Evolutionary conservation across 2,888 invertebrate genomes (phyloP).

Genomic region (Galerucella nymphaeae): DNA sequence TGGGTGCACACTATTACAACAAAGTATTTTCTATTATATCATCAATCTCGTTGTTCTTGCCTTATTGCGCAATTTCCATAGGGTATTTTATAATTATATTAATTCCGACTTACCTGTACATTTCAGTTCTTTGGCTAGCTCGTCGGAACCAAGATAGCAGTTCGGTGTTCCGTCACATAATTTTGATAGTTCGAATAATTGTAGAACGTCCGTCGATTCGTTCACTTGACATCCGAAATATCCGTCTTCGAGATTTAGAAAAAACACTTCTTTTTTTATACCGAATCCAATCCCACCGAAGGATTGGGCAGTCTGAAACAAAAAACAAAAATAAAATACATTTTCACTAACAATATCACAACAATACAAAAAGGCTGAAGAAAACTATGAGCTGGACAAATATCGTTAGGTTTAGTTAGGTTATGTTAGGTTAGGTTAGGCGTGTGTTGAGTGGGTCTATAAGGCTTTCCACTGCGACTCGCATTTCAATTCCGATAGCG

Average conservation of each 20-base stretch:
- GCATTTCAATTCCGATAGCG: too few species aligned
- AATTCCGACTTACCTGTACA: conserved; percentile 83
- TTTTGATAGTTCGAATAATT: conserved; percentile 94
- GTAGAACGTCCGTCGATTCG: conserved; percentile 93
- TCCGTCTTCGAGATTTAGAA: conserved; percentile 96
- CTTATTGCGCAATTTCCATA: conserved; percentile 1
- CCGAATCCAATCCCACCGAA: conserved; percentile 83
- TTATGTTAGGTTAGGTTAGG: too few species aligned
- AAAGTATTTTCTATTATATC: conserved; percentile 8
- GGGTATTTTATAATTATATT: not conserved
- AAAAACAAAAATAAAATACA: conserved; percentile 5
- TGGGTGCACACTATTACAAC: conserved; percentile 10
- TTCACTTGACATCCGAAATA: conserved; percentile 98
- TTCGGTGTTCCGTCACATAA: conserved; percentile 91
- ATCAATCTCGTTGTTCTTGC: conserved; percentile 10
- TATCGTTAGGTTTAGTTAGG: too few species aligned
- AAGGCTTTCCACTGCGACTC: too few species aligned
- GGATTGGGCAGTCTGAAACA: conserved; percentile 79
- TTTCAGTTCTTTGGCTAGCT: conserved; percentile 88
- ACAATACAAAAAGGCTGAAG: too few species aligned
- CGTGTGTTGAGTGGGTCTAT: too few species aligned
- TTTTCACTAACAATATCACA: too few species aligned
- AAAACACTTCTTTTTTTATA: conserved; percentile 93
- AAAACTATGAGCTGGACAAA: too few species aligned
- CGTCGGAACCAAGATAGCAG: conserved; percentile 93